phyloP scores from a whole-genome alignment of 2,113 vertebrate genomes.

The Onychorhynchus coronatus region DNA sequence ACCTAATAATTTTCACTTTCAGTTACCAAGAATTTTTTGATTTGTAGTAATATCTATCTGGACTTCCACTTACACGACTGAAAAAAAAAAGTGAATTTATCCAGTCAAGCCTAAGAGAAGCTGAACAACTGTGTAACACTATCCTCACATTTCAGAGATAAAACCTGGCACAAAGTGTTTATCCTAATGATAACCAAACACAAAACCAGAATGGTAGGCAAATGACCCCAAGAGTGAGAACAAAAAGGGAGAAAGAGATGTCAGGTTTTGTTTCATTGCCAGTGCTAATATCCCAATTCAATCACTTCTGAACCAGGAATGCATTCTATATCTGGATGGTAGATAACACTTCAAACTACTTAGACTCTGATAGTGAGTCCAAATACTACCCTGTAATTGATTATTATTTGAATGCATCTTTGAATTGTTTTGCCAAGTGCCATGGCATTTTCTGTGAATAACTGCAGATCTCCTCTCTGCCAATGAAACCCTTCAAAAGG shows the following conservation, averaged over 20 bases:
- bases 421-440: neutral
- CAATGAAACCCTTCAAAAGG: neutral
- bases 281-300: neutral
- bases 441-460: neutral
- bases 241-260: neutral
- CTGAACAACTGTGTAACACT: conserved; percentile 47
- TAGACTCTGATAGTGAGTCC: neutral
- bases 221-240: neutral
- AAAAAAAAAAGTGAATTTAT: conserved; percentile 72
- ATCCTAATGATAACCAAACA: conserved; percentile 59
- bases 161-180: conserved; percentile 44
- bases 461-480: neutral
- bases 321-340: neutral
- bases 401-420: neutral
- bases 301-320: neutral
- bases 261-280: neutral
- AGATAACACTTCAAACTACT: neutral
- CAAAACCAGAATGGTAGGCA: conserved; percentile 17
- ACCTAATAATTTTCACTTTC: conserved; percentile 69
- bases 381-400: neutral
- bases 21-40: conserved; percentile 71
- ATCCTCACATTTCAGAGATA: conserved; percentile 46
- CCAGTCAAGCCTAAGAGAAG: conserved; percentile 53
- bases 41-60: conserved; percentile 69
- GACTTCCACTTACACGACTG: conserved; percentile 58